phyloP scores from a whole-genome alignment of 1,140 invertebrate species.

The Periplaneta americana region DNA sequence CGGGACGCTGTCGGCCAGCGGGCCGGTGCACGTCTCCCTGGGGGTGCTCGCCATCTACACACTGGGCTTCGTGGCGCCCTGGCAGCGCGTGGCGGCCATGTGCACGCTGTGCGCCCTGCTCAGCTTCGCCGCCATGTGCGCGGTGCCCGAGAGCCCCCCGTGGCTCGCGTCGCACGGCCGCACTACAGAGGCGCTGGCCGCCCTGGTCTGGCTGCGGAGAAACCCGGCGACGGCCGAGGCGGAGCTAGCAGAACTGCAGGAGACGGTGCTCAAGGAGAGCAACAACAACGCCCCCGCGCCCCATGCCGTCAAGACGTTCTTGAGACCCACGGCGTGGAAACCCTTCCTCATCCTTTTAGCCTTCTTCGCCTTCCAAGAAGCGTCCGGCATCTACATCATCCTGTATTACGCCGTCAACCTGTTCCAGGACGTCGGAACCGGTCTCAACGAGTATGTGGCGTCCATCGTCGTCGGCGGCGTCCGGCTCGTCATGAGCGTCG shows the following conservation, averaged over 20 bases:
- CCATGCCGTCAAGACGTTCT: conserved; percentile 19
- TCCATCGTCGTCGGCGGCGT: conserved; percentile 70
- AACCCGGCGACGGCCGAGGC: conserved; percentile 47
- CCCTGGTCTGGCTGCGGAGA: conserved; percentile 50
- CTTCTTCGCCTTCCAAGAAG: conserved; percentile 64
- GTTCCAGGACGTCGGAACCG: conserved; percentile 57
- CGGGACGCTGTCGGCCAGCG: conserved; percentile 31
- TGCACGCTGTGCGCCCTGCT: conserved; percentile 35
- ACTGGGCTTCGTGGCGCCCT: conserved; percentile 37
- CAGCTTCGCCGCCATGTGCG: conserved; percentile 32
- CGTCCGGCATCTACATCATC: conserved; percentile 68
- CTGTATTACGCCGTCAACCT: conserved; percentile 70
- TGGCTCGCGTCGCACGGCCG: conserved; percentile 24
- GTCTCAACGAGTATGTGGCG: conserved; percentile 59
- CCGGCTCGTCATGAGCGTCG: conserved; percentile 57
- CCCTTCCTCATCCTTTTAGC: conserved; percentile 56
- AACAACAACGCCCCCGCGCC: conserved; percentile 24
- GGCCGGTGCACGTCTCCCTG: conserved; percentile 45
- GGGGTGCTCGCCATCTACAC: conserved; percentile 45
- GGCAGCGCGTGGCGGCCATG: conserved; percentile 36
- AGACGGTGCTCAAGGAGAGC: conserved; percentile 35
- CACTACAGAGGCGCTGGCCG: conserved; percentile 28
- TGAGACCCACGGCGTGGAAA: conserved; percentile 45
- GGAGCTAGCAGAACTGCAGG: conserved; percentile 48
- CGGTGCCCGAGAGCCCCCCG: conserved; percentile 41